These are phyloP conservation scores for Damaliscus lunatus DNA, from an alignment of 2,113 vertebrate species.

Conservation along the genomic window DNA sequence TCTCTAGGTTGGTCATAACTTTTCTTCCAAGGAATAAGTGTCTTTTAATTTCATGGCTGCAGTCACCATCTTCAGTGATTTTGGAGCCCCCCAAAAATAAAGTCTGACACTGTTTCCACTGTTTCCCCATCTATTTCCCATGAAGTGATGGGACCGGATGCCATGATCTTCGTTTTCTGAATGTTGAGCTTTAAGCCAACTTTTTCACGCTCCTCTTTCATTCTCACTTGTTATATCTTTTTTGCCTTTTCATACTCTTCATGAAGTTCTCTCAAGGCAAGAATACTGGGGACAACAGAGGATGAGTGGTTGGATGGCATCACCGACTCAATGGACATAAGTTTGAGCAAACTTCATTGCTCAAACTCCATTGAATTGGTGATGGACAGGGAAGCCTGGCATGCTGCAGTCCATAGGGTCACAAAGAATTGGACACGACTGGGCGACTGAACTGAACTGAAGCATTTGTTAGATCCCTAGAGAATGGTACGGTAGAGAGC, in stretches of 20 bases:
- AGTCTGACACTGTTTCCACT: too few species aligned
- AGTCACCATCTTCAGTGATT: too few species aligned
- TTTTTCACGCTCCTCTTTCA: too few species aligned
- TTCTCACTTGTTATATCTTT: not conserved
- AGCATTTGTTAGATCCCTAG: not conserved
- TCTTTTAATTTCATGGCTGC: too few species aligned
- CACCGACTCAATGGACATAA: not conserved
- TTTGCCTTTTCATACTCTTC: not conserved
- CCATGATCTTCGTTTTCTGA: too few species aligned
- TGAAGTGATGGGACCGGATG: too few species aligned
- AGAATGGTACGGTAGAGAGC: not conserved
- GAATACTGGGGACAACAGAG: not conserved
- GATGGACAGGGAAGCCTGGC: not conserved
- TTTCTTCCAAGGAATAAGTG: too few species aligned
- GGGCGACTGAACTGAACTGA: not conserved
- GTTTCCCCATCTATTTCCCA: too few species aligned
- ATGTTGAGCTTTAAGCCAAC: too few species aligned
- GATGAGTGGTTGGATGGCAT: not conserved
- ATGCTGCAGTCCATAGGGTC: not conserved
- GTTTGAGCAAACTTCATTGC: not conserved
- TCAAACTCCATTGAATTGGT: not conserved
- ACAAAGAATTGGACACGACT: not conserved
- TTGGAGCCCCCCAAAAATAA: too few species aligned
- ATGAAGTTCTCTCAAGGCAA: not conserved
- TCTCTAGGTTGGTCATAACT: too few species aligned